phyloP scores from a whole-genome alignment of 2,888 invertebrate genomes.

The Bombylius major region DNA sequence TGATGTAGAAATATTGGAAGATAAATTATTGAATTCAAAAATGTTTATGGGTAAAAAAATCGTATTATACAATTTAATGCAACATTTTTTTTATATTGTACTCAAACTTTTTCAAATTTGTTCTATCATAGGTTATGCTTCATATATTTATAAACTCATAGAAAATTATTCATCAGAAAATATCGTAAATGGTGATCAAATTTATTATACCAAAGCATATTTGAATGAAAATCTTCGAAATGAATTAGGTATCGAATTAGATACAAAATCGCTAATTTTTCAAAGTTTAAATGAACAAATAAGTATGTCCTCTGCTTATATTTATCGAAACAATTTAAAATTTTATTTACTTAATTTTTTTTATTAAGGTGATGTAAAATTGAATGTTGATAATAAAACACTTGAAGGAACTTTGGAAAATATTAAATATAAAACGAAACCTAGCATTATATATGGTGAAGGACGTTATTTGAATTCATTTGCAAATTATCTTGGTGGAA shows the following conservation, averaged over 20 bases:
- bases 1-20: constrained; percentile 67
- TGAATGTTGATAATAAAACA: constrained; percentile 55
- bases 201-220: constrained; percentile 81
- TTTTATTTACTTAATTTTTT: constrained; percentile 9
- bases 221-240: constrained; percentile 59
- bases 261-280: constrained; percentile 79
- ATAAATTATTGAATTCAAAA: constrained; percentile 82
- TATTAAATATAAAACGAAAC: constrained; percentile 63
- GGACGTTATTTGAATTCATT: constrained; percentile 77
- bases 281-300: constrained; percentile 87
- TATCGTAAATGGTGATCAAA: constrained; percentile 76
- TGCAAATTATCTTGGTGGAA: constrained; percentile 79
- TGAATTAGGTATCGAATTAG: constrained; percentile 66
- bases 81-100: no score
- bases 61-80: background rate
- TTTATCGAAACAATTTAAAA: constrained; percentile 20
- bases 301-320: constrained; percentile 43
- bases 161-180: constrained; percentile 49
- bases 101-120: no score
- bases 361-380: constrained; percentile 60
- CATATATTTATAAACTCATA: constrained; percentile 62
- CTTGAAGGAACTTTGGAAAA: constrained; percentile 60
- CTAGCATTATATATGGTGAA: constrained; percentile 88
- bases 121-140: constrained; percentile 50
- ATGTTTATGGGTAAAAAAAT: constrained; percentile 53